phyloP scores from a whole-genome alignment of 2,888 invertebrate genomes.

The Xestia c-nigrum region DNA sequence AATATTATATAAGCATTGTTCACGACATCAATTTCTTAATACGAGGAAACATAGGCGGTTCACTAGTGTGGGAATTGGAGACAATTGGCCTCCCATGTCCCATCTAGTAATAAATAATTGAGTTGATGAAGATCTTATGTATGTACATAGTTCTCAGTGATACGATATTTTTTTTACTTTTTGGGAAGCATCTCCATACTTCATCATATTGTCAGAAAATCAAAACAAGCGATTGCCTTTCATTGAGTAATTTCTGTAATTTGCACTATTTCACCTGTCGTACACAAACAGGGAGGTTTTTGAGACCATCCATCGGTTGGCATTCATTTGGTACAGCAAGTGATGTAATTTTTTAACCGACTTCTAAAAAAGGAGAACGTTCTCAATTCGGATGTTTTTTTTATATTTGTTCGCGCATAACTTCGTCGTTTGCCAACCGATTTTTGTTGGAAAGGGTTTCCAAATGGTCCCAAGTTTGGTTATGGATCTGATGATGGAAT shows the following conservation, averaged over 20 bases:
- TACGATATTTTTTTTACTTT: conserved; percentile 3
- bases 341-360: not conserved
- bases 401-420: no score
- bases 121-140: conserved; percentile 15
- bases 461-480: no score
- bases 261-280: not conserved
- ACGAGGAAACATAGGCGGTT: conserved; percentile 46
- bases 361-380: no score
- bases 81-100: conserved; percentile 51
- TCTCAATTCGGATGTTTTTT: no score
- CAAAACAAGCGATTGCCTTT: not conserved
- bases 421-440: no score
- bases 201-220: not conserved
- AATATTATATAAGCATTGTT: conserved; percentile 53
- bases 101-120: conserved; percentile 42
- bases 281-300: not conserved
- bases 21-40: conserved; percentile 59
- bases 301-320: no score
- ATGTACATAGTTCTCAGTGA: not conserved
- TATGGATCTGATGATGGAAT: no score
- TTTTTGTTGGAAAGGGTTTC: no score
- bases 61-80: conserved; percentile 52
- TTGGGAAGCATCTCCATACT: not conserved
- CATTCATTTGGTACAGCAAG: not conserved
- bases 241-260: not conserved